Conservation (phyloP, 2,888 invertebrate genomes). For the Agriopis marginaria region DNA sequence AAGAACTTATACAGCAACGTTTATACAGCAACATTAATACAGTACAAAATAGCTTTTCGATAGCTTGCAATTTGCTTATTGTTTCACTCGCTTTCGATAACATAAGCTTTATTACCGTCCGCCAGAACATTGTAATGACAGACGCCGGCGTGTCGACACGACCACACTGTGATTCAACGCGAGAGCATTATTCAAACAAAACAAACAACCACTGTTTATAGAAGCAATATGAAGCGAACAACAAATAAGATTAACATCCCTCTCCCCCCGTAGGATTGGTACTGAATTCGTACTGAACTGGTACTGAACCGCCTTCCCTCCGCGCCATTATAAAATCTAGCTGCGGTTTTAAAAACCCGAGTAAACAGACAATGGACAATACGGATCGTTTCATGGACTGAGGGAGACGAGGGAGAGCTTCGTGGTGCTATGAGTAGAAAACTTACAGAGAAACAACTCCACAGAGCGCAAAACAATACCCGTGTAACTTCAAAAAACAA, state of each 20-base stretch:
- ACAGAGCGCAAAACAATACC: too few relatives aligned
- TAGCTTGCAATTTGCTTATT: too few relatives aligned
- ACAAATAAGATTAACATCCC: conserved; percentile 41
- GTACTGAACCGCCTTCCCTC: not conserved
- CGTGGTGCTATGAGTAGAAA: not conserved
- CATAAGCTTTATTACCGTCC: not conserved
- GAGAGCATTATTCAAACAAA: conserved; percentile 24
- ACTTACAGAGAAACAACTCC: not conserved
- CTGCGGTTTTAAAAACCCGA: conserved; percentile 34
- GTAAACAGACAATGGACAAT: conserved; percentile 39
- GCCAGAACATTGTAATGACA: not conserved
- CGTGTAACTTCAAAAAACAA: not conserved
- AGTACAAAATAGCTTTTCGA: too few relatives aligned
- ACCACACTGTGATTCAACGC: conserved; percentile 33
- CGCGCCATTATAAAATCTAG: conserved; percentile 35
- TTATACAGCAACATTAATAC: too few relatives aligned
- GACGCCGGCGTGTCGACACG: conserved; percentile 10
- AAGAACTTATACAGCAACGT: too few relatives aligned
- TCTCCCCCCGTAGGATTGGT: conserved; percentile 8
- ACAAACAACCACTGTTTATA: conserved; percentile 36
- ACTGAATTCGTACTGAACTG: not conserved
- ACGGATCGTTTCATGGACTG: conserved; percentile 19
- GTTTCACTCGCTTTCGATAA: too few relatives aligned
- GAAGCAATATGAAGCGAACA: conserved; percentile 35
- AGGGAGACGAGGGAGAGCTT: conserved; percentile 7